Percentiles rank a stretch among this genome's conserved stretches.
Evolutionary conservation across 2,888 invertebrate genomes (phyloP).

Genomic region (Caenorhabditis imperialis): DNA sequence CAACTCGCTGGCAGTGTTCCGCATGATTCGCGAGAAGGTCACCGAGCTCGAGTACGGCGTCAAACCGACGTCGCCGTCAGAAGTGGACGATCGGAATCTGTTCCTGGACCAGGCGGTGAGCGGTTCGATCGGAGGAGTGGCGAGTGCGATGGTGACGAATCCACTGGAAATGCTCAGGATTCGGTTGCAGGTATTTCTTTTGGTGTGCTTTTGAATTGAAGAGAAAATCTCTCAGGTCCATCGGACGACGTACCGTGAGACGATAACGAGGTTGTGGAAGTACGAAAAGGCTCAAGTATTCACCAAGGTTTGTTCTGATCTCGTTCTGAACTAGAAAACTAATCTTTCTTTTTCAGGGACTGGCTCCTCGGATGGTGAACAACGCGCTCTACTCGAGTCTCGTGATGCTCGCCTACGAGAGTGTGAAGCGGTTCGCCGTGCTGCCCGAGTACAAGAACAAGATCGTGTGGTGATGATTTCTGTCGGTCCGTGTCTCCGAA

Average conservation of each 20-base stretch:
- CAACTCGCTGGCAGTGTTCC: conserved; percentile 61
- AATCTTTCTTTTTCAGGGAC: conserved; percentile 60
- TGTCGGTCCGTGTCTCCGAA: neutral
- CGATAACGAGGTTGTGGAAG: conserved; percentile 68
- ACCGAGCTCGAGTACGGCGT: conserved; percentile 58
- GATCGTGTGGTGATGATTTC: conserved; percentile 70
- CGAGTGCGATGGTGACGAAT: conserved; percentile 74
- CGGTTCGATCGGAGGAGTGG: conserved; percentile 70
- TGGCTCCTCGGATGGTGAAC: conserved; percentile 73
- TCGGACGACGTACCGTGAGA: conserved; percentile 72
- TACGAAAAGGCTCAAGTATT: conserved; percentile 71
- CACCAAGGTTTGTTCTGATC: conserved; percentile 62
- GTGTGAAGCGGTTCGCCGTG: conserved; percentile 71
- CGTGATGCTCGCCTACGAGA: conserved; percentile 75
- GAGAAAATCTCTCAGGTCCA: conserved; percentile 65
- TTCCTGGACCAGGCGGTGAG: conserved; percentile 71
- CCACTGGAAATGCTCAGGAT: conserved; percentile 74
- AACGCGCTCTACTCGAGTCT: conserved; percentile 72
- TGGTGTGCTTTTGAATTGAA: neutral
- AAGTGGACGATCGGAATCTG: conserved; percentile 65
- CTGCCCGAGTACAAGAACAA: conserved; percentile 69
- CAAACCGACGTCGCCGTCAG: conserved; percentile 50
- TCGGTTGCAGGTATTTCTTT: conserved; percentile 63
- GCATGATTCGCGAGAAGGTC: conserved; percentile 58
- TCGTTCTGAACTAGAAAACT: too few relatives aligned